A percentile compares a stretch with the other conserved stretches of the same genome.
phyloP scores from a whole-genome alignment of 2,888 invertebrate genomes.

The Arge pagana region DNA sequence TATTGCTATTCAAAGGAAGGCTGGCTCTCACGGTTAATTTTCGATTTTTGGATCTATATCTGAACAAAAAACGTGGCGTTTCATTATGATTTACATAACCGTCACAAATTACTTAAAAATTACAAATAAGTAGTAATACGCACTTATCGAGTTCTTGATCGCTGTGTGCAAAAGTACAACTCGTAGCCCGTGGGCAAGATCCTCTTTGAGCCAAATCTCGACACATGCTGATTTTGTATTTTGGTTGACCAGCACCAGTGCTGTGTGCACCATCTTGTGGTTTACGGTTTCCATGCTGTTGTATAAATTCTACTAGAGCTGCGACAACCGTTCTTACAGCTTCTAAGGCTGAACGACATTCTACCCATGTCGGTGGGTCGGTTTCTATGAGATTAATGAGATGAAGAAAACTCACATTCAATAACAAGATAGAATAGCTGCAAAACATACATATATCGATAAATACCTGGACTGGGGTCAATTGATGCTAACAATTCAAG shows the following conservation, averaged over 20 bases:
- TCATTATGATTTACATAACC: not conserved
- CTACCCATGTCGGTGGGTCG: conserved; percentile 67
- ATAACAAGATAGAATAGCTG: too few relatives aligned
- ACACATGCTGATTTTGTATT: conserved; percentile 91
- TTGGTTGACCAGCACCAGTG: conserved; percentile 64
- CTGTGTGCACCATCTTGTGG: conserved; percentile 63
- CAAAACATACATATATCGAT: not conserved
- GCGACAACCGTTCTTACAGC: conserved; percentile 74
- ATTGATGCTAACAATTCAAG: conserved; percentile 85
- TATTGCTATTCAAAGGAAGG: conserved; percentile 38
- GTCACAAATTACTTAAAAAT: not conserved
- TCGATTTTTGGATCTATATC: conserved; percentile 69
- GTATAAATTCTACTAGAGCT: conserved; percentile 77
- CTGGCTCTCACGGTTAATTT: conserved; percentile 59
- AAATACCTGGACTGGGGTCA: conserved; percentile 79
- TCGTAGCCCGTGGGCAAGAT: conserved; percentile 82
- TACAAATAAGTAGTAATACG: conserved; percentile 29
- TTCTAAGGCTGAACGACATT: conserved; percentile 70
- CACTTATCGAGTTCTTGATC: conserved; percentile 88
- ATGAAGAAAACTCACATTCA: too few relatives aligned
- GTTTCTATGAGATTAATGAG: conserved; percentile 61
- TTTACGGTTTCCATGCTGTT: conserved; percentile 74
- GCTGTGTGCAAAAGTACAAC: conserved; percentile 92
- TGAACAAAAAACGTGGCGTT: conserved; percentile 37
- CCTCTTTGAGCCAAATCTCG: conserved; percentile 80